phyloP scores from a whole-genome alignment of 2,113 vertebrate species.

The Scopus umbretta region DNA sequence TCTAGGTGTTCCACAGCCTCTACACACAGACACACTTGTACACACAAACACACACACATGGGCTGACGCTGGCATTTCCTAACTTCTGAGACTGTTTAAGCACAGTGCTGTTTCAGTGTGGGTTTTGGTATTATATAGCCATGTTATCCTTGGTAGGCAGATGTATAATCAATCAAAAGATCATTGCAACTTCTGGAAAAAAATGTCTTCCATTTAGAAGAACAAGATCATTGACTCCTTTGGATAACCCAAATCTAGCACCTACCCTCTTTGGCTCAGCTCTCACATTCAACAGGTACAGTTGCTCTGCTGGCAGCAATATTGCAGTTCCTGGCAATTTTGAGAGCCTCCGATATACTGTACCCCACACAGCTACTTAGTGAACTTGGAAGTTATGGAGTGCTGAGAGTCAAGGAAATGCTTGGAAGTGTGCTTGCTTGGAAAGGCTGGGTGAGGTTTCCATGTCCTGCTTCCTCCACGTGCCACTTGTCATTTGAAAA shows the following conservation, averaged over 20 bases:
- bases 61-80: not conserved
- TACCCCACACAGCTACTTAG: not conserved
- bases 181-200: not conserved
- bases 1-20: not conserved
- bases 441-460: not conserved
- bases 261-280: not conserved
- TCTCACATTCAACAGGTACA: not conserved
- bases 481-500: not conserved
- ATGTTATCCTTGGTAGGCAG: not conserved
- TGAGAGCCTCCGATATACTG: not conserved
- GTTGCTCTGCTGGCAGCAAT: not conserved
- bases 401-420: not conserved
- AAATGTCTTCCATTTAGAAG: not conserved
- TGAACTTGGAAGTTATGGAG: not conserved
- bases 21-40: no score
- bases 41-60: no score
- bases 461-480: not conserved
- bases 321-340: not conserved
- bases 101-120: not conserved
- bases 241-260: not conserved
- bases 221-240: not conserved
- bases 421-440: not conserved
- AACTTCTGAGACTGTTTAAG: not conserved
- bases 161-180: not conserved
- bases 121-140: not conserved